Evolutionary conservation across 2,888 invertebrate genomes (phyloP).

Genomic region (Campopleginae sp.): DNA sequence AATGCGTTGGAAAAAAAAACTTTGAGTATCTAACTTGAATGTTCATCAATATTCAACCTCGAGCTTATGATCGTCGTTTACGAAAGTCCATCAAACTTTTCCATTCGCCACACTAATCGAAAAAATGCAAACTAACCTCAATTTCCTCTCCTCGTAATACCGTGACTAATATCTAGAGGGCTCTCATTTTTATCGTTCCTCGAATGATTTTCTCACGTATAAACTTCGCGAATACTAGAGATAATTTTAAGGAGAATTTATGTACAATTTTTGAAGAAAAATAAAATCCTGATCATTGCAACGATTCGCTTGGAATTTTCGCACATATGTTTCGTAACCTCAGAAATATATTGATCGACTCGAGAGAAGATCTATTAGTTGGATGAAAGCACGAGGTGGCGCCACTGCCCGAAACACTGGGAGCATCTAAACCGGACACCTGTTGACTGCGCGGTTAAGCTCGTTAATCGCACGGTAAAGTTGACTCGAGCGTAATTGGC

Average conservation of each 20-base stretch:
- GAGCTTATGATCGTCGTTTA: not conserved
- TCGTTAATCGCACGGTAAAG: conserved; percentile 26
- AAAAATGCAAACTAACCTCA: not conserved
- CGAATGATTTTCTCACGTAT: not conserved
- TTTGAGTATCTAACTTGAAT: not conserved
- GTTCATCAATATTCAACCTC: not conserved
- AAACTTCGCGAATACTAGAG: not conserved
- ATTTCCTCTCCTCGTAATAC: not conserved
- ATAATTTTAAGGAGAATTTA: not conserved
- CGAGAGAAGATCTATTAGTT: not conserved
- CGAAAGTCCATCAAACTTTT: not conserved
- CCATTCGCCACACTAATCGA: not conserved
- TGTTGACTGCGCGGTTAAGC: conserved; percentile 14
- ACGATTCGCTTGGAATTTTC: not conserved
- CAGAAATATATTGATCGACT: not conserved
- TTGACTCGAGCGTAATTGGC: not conserved
- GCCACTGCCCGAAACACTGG: conserved; percentile 15
- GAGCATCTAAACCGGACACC: conserved; percentile 2
- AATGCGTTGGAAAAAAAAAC: not conserved
- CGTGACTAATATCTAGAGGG: not conserved
- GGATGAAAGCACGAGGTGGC: not conserved
- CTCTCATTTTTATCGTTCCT: not conserved
- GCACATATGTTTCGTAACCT: not conserved
- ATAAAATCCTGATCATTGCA: not conserved
- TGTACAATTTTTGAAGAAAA: not conserved